Percentiles rank a stretch among this genome's conserved stretches.
Conservation (phyloP, 1,140 invertebrate species). For the Glossosoma conforme region DNA sequence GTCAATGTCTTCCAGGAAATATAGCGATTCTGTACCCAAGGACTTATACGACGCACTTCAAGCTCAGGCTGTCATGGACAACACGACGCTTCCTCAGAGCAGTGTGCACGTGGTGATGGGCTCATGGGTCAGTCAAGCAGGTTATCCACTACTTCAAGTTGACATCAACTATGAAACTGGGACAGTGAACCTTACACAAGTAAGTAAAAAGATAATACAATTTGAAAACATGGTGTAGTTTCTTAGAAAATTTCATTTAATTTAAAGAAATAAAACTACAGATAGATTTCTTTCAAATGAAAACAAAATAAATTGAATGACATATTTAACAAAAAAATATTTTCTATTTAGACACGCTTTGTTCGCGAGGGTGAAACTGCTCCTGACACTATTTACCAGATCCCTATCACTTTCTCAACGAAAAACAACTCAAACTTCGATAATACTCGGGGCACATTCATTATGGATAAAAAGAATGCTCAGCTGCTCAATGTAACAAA, state of each 20-base stretch:
- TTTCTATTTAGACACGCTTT: slow-evolving; percentile 11
- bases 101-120: slow-evolving; percentile 44
- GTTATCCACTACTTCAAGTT: slow-evolving; percentile 50
- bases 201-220: slow-evolving; percentile 28
- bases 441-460: slow-evolving; percentile 41
- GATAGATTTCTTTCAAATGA: no score
- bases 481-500: slow-evolving; percentile 32
- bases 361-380: slow-evolving; percentile 1
- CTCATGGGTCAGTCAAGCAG: slow-evolving; percentile 48
- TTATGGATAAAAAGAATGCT: slow-evolving; percentile 33
- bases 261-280: no score
- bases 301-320: no score
- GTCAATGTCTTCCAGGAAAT: slow-evolving; percentile 35
- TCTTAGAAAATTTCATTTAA: no score
- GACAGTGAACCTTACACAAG: slow-evolving; percentile 49
- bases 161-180: slow-evolving; percentile 47
- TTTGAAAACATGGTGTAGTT: no score
- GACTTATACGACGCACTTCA: slow-evolving; percentile 63
- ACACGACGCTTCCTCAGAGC: slow-evolving; percentile 35
- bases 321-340: no score
- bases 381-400: slow-evolving; percentile 42
- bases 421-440: slow-evolving; percentile 41
- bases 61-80: slow-evolving; percentile 38
- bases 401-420: slow-evolving; percentile 53
- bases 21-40: slow-evolving; percentile 54